phyloP scores from a whole-genome alignment of 2,113 vertebrate genomes.

The Malurus melanocephalus region DNA sequence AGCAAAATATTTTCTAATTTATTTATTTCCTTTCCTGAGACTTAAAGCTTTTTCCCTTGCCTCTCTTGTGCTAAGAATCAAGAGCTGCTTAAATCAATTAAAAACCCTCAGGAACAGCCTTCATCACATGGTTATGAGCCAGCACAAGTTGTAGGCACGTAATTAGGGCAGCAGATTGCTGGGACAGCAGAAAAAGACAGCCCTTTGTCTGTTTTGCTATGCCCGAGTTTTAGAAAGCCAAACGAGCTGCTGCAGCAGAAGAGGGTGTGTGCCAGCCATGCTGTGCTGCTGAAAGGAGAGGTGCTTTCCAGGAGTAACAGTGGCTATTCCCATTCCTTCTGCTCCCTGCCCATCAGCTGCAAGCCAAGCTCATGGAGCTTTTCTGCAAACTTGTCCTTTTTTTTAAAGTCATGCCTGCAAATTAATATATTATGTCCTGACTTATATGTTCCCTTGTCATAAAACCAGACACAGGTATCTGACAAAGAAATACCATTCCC shows the following conservation, averaged over 20 bases:
- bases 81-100: background rate
- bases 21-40: background rate
- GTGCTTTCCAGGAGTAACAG: background rate
- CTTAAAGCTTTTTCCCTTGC: background rate
- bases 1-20: background rate
- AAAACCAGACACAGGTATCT: background rate
- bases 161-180: conserved; percentile 28
- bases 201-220: conserved; percentile 15
- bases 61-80: background rate
- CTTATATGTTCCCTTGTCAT: background rate
- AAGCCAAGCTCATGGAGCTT: background rate
- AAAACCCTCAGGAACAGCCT: background rate
- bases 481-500: background rate
- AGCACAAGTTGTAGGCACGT: background rate
- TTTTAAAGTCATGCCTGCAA: background rate
- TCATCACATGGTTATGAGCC: conserved; percentile 5
- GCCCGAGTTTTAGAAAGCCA: background rate
- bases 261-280: background rate
- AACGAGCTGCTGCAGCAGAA: background rate
- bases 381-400: rapidly evolving
- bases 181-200: conserved; percentile 15
- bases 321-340: background rate
- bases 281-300: background rate
- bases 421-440: background rate
- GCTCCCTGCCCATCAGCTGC: background rate